Evolutionary conservation across 2,797 vertebrate species (phyloP), one percentile per base, ranked within the genome.

Genomic region (Falco novaeseelandiae): DNA sequence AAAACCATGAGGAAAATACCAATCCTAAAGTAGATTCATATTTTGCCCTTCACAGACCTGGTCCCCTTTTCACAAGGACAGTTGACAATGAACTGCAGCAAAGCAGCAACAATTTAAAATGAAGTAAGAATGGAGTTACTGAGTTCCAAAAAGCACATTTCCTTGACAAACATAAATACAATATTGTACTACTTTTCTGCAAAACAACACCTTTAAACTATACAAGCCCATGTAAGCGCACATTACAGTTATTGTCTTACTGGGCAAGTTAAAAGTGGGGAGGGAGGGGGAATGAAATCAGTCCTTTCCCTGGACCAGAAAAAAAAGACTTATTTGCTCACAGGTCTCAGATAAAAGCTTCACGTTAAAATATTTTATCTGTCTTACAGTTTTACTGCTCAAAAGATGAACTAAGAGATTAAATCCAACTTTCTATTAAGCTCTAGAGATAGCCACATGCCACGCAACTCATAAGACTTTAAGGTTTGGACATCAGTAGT

Each of bases 331-430:
- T 84, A 70, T 12, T 91, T 92, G 76, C 40, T 94, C 77, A 49
- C 46, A 82, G 49, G 83, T 82, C 66, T 79, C 85, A 83, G 58
- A 85, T 91, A 92, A 93, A 95, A 96, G 90, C 76, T 89, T 71
- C 44, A 23, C 1, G 1, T 95, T 92, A 83, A 65, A 92, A 77
- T 71, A 92, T 71, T 91, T 94, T 89, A 95, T 87, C 93, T 78
- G 42, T 78, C 55, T 87, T 94, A 95, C 89, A 79, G 57, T 92
- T 96, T 96, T 92, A 96, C 48, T 48, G 46, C 70, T 85, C 62
- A 58, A 54, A 94, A 88, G 72, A 81, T 77, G 66, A 95, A 96
- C 79, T 87, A 32, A 38, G 44, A 83, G 88, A 94, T 96, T 96
- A 96, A 96, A 95, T 77, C 49, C 59, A 77, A 65, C 62, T 95